Evolutionary conservation across 2,888 invertebrate species (phyloP).

Genomic region (Xanthorhoe spadicearia): DNA sequence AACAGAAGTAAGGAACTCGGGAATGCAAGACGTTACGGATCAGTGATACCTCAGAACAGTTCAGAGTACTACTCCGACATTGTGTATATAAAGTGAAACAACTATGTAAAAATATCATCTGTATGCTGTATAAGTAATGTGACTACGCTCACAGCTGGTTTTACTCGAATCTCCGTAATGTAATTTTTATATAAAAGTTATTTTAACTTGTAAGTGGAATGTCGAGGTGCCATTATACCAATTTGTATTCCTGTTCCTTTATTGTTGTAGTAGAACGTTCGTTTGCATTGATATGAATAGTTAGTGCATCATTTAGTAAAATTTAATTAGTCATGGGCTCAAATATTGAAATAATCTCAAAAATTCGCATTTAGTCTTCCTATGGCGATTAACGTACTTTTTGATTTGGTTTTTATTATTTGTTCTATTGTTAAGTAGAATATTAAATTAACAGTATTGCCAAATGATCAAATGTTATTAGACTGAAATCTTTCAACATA

Average conservation of each 20-base stretch:
- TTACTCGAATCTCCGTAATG: slow-evolving; percentile 81
- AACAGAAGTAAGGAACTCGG: slow-evolving; percentile 48
- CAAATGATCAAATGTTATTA: slow-evolving; percentile 83
- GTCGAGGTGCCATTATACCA: slow-evolving; percentile 83
- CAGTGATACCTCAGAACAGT: slow-evolving; percentile 59
- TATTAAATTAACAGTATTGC: slow-evolving; percentile 78
- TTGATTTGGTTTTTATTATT: slow-evolving; percentile 63
- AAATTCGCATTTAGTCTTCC: slow-evolving; percentile 78
- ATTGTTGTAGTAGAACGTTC: slow-evolving; percentile 54
- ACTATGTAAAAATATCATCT: slow-evolving; percentile 77
- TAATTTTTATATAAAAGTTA: slow-evolving; percentile 77
- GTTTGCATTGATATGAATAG: slow-evolving; percentile 53
- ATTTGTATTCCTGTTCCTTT: slow-evolving; percentile 70
- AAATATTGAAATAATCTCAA: slow-evolving; percentile 59
- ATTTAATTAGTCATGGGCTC: slow-evolving; percentile 60
- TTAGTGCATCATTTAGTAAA: slow-evolving; percentile 47
- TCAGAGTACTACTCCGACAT: slow-evolving; percentile 63
- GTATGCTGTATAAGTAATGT: slow-evolving; percentile 56
- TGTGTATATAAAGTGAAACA: slow-evolving; percentile 80
- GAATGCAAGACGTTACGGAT: slow-evolving; percentile 50
- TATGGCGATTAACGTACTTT: slow-evolving; percentile 67
- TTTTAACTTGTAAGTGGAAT: slow-evolving; percentile 77
- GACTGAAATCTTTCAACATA: slow-evolving; percentile 75
- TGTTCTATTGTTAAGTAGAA: slow-evolving; percentile 69
- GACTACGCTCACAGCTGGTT: slow-evolving; percentile 69